phyloP scores from a whole-genome alignment of 2,797 vertebrate genomes.

The Rhabdophis nuchalis region DNA sequence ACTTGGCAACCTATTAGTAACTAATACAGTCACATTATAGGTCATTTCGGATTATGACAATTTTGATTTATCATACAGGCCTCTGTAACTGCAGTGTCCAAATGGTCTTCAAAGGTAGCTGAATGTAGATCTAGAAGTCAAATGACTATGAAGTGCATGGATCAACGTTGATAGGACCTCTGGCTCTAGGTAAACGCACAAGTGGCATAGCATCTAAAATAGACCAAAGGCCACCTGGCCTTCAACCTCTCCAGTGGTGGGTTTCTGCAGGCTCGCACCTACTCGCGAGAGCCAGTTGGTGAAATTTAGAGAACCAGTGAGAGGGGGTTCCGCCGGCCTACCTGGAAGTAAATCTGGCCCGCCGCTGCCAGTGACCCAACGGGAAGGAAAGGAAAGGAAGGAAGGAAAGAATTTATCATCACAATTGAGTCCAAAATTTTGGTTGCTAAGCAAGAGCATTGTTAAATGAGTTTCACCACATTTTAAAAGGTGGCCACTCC shows the following conservation, averaged over 20 bases:
- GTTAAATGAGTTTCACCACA: too few relatives aligned
- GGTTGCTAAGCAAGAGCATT: too few relatives aligned
- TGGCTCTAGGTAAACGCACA: neutral
- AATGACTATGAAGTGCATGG: neutral
- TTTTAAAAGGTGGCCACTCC: too few relatives aligned
- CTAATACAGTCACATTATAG: neutral
- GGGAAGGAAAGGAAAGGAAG: too few relatives aligned
- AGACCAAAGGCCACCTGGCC: neutral
- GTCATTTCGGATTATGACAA: neutral
- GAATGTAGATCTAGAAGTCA: neutral
- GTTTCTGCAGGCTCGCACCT: too few relatives aligned
- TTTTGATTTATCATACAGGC: neutral
- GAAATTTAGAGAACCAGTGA: too few relatives aligned
- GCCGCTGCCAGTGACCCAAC: too few relatives aligned
- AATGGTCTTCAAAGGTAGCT: neutral
- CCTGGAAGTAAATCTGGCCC: too few relatives aligned
- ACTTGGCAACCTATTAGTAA: neutral
- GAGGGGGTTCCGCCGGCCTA: too few relatives aligned
- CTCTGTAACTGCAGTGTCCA: neutral
- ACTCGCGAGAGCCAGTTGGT: too few relatives aligned
- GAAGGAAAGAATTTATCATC: too few relatives aligned
- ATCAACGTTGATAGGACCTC: neutral
- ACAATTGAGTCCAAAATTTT: too few relatives aligned
- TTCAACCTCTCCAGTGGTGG: neutral
- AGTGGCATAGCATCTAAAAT: neutral